Percentiles rank a stretch among this genome's conserved stretches.
phyloP scores from a whole-genome alignment of 2,113 vertebrate genomes.

The Gadus chalcogrammus region DNA sequence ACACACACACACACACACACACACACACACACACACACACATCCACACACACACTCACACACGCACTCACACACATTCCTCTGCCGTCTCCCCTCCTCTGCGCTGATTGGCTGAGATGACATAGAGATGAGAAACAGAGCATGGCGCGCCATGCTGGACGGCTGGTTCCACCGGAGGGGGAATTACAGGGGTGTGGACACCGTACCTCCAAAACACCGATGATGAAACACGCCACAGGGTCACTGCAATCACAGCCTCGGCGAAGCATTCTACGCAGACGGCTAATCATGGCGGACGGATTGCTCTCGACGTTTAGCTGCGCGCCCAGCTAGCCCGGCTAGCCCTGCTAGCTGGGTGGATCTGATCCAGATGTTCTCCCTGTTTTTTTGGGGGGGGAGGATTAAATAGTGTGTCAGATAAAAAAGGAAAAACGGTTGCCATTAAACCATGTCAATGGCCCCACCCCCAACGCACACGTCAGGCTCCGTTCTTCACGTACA shows the following conservation, averaged over 20 bases:
- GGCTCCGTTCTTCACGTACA: no score
- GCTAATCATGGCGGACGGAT: neutral
- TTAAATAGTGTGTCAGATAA: constrained; percentile 1
- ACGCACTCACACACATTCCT: no score
- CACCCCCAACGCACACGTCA: no score
- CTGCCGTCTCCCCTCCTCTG: neutral
- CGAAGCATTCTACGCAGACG: neutral
- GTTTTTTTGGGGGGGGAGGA: neutral
- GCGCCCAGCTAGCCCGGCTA: no score
- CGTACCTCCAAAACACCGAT: neutral
- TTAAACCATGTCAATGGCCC: neutral
- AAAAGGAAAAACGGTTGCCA: neutral
- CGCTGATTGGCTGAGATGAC: neutral
- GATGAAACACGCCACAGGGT: neutral
- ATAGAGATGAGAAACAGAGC: neutral
- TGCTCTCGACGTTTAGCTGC: neutral
- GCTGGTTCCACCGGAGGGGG: neutral
- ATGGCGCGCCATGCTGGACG: neutral
- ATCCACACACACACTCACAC: no score
- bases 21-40: no score
- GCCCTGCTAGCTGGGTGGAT: no score
- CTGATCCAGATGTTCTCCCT: no score
- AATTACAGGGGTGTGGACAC: constrained; percentile 1
- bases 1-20: neutral
- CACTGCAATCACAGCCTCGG: neutral